Base-by-base conservation (phyloP, 2,888 invertebrate genomes). In the Ochropleura leucogaster region DNA sequence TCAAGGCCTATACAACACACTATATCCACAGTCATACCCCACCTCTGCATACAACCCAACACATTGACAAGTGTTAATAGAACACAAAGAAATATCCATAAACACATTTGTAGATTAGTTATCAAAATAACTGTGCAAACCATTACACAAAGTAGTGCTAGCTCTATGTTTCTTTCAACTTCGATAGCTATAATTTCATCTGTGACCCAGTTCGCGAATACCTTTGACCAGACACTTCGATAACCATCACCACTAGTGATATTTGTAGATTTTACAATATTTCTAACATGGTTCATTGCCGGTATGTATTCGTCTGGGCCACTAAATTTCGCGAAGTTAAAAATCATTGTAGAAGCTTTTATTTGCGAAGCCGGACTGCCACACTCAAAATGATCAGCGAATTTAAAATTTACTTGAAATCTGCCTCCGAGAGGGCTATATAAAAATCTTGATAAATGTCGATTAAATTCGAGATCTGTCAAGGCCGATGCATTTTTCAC, bases 11-110 rank as follows among this genome's bases (percentile, higher is more conserved):
- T 98, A 89, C 98, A 98, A 70, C 98, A 98, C 14, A 98, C 98
- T 69, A 98, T 97, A 91, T 98, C 98, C 57, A 98, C 98, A 5
- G 98, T 98, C 90, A 98, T 96, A 7, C 98, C 98, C 98, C 98
- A 98, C 83, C 97, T 97, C 90, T 98, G 97, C 98, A 98, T 98
- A 90, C 97, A 97, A 2, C 98, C 98, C 85, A 97, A 97, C 16
- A 98, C 98, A 89, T 98, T 97, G 0, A 97, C 96, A 92, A 98
- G 97, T 1, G 98, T 98, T 83, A 98, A 93, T 55, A 98, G 92
- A 20, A 98, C 98, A 89, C 98, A 98, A 42, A 97, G 90, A 87
- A 98, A 97, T 88, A 98, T 98, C 97, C 98, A 98, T 74, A 98
- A 95, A 93, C 98, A 98, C 85, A 98, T 98, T 91, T 98, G 97